Conservation (phyloP, 2,113 vertebrate species). For the Hyla sarda region DNA sequence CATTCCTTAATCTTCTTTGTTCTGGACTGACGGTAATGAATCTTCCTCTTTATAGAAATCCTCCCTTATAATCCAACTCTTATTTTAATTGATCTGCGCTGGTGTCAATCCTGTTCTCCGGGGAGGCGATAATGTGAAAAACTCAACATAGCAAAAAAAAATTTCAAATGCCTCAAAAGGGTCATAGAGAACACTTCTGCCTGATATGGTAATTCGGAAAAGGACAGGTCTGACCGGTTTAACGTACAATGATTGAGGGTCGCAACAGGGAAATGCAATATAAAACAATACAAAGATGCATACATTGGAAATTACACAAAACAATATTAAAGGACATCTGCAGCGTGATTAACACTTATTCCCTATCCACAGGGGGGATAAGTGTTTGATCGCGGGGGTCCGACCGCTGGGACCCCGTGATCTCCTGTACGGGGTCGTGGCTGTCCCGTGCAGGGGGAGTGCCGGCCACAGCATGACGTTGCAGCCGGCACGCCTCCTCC, state of each 20-base stretch:
- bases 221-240: background rate
- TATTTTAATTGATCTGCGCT: conserved; percentile 55
- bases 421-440: too few relatives aligned
- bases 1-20: conserved; percentile 52
- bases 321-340: too few relatives aligned
- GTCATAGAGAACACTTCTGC: background rate
- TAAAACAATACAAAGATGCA: too few relatives aligned
- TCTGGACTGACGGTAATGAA: conserved; percentile 37
- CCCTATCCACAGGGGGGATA: too few relatives aligned
- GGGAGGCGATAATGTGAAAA: background rate
- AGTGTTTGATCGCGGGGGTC: too few relatives aligned
- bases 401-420: too few relatives aligned
- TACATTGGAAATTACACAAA: too few relatives aligned
- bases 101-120: background rate
- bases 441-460: too few relatives aligned
- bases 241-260: too few relatives aligned
- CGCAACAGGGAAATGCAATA: background rate
- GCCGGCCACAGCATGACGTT: too few relatives aligned
- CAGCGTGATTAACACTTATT: too few relatives aligned
- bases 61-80: conserved; percentile 53
- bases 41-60: conserved; percentile 9
- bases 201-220: background rate
- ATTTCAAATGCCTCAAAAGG: background rate
- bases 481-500: too few relatives aligned
- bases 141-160: background rate